A percentile compares a stretch with the other conserved stretches of the same genome.
These are phyloP conservation scores for Miichthys miiuy DNA, from an alignment of 2,797 vertebrate species.

Conservation along the genomic window DNA sequence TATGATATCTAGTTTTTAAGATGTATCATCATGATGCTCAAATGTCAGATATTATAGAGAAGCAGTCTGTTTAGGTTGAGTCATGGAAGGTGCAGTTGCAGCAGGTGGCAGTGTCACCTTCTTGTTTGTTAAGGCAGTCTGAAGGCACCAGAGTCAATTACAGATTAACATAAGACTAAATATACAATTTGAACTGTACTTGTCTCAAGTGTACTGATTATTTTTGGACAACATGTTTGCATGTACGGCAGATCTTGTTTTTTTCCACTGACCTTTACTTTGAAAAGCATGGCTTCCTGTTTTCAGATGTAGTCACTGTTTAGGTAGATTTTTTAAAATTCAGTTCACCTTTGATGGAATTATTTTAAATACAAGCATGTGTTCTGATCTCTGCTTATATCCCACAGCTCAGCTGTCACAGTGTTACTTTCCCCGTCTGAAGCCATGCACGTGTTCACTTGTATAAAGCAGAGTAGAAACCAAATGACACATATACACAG, in stretches of 20 bases:
- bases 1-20: neutral
- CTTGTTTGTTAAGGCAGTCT: neutral
- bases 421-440: too few relatives aligned
- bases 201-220: neutral
- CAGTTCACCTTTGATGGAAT: neutral
- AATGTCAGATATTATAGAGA: neutral
- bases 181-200: neutral
- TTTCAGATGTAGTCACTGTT: neutral
- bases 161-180: neutral
- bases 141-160: neutral
- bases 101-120: conserved; percentile 19
- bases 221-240: too few relatives aligned
- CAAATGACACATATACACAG: too few relatives aligned
- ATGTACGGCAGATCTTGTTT: too few relatives aligned
- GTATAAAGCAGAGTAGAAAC: too few relatives aligned
- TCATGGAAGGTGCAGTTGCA: neutral
- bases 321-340: neutral
- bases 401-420: too few relatives aligned
- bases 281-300: too few relatives aligned
- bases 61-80: neutral
- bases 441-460: too few relatives aligned
- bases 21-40: neutral
- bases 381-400: neutral
- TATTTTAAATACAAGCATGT: neutral
- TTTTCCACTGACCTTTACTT: too few relatives aligned